Conservation (phyloP, 1,140 invertebrate species). For the Drosophila eugracilis region DNA sequence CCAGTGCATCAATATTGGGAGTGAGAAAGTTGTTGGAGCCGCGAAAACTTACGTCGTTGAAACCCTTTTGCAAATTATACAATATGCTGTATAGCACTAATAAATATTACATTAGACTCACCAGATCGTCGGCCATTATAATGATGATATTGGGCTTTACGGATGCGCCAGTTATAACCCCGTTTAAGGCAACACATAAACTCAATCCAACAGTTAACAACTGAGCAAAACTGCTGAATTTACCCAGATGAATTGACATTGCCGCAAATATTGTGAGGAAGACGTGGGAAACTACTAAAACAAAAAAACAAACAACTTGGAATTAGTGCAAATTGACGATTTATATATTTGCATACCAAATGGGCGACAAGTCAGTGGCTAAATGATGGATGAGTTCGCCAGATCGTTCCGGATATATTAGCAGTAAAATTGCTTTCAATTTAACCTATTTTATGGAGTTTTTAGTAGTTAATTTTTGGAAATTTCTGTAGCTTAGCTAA, state of each 20-base stretch:
- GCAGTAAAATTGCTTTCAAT: constrained; percentile 4
- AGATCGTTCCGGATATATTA: constrained; percentile 35
- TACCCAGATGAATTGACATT: constrained; percentile 16
- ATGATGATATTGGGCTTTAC: constrained; percentile 86
- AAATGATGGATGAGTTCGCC: constrained; percentile 33
- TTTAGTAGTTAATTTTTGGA: constrained; percentile 20
- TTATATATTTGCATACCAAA: constrained; percentile 32
- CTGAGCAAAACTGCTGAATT: constrained; percentile 7
- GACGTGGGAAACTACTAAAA: constrained; percentile 18
- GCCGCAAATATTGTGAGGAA: constrained; percentile 20
- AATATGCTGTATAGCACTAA: not conserved
- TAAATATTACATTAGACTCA: constrained; percentile 46
- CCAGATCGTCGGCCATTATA: constrained; percentile 87
- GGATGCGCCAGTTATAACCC: constrained; percentile 10
- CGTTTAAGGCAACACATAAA: not conserved
- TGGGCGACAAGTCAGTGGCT: constrained; percentile 13
- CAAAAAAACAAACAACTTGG: constrained; percentile 9
- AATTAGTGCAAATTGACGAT: constrained; percentile 31
- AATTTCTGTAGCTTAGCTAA: constrained; percentile 14
- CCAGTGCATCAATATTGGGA: constrained; percentile 93
- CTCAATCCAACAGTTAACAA: constrained; percentile 23
- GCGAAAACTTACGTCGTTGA: constrained; percentile 96
- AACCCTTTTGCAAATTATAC: constrained; percentile 86
- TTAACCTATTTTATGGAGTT: not conserved
- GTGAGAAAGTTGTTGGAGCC: constrained; percentile 93